Evolutionary conservation across 2,113 vertebrate genomes (phyloP), one percentile per base, ranked within the genome.

Genomic region (Cheirogaleus medius): DNA sequence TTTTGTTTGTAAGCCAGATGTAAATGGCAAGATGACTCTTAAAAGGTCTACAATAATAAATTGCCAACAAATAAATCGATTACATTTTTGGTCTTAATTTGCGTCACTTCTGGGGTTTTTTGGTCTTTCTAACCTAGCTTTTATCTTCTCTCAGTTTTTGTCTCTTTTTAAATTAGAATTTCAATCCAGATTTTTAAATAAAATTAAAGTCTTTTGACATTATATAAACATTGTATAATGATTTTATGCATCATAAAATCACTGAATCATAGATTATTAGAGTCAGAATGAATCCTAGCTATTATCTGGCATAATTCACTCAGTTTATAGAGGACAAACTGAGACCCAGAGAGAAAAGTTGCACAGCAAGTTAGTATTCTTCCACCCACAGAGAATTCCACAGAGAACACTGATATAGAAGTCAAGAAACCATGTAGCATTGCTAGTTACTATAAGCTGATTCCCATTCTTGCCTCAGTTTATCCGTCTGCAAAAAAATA

Each of bases 1-100:
- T 76, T 60, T 44, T 95, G 44, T 97, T 91, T 89, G 47, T 60
- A 92, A 96, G 73, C 64, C 87, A 94, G 29, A 93, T 80, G 44
- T 39, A 86, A 97, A 71, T 77, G 39, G 63, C 5, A 73, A 87
- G 63, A 66, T 58, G 49, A 82, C 37, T 86, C 81, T 77, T 82
- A 78, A 85, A 91, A 92, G 68, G 18, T 18, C 58, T 64, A 4
- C 39, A 60, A 68, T 73, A 20, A 78, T 78, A 94, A 96, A 78
- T 20, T 42, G 15, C 34, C 74, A 64, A 86, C 34, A 92, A 90
- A 81, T 69, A 76, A 71, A 83, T 81, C 84, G 87, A 47, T 87
- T 77, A 87, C 20, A 90, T 73, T 49, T 96, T 96, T 71, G 10
- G 2, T 84, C 13, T 94, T 94, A 86, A 93, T 81, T 86, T 93